phyloP scores from a whole-genome alignment of 2,797 vertebrate species.

The Neomorphus geoffroyi region DNA sequence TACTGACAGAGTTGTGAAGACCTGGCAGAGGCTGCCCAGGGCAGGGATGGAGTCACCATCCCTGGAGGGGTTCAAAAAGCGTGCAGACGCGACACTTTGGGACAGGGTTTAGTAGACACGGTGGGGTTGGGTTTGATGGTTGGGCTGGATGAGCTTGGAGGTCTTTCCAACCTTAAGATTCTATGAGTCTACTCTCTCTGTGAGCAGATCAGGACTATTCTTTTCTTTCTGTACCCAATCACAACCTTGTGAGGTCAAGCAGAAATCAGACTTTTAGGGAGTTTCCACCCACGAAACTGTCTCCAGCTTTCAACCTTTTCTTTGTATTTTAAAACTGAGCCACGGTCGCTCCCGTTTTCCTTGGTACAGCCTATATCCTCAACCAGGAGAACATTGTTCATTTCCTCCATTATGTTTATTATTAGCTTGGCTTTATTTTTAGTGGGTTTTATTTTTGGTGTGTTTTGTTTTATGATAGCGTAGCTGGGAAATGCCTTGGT shows the following conservation, averaged over 20 bases:
- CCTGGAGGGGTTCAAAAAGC: no score
- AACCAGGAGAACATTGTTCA: not conserved
- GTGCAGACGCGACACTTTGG: no score
- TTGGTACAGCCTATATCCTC: not conserved
- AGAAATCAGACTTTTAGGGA: not conserved
- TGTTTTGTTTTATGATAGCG: conserved; percentile 34
- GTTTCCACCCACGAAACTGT: not conserved
- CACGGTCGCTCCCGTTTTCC: not conserved
- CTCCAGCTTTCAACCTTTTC: not conserved
- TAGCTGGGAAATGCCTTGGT: conserved; percentile 35
- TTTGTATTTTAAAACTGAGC: not conserved
- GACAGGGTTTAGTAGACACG: no score
- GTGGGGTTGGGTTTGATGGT: no score
- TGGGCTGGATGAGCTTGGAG: no score
- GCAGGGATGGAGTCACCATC: no score
- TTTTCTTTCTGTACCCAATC: not conserved
- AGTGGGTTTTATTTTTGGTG: conserved; percentile 35
- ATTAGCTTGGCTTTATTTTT: conserved; percentile 51
- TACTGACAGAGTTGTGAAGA: no score
- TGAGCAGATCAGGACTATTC: not conserved
- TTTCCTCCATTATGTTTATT: conserved; percentile 14
- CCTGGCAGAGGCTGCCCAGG: no score
- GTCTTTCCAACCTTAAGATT: no score
- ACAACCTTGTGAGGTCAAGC: not conserved
- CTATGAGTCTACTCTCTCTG: not conserved